Conservation (phyloP, 2,888 invertebrate genomes). For the Ophion obscuratus region DNA sequence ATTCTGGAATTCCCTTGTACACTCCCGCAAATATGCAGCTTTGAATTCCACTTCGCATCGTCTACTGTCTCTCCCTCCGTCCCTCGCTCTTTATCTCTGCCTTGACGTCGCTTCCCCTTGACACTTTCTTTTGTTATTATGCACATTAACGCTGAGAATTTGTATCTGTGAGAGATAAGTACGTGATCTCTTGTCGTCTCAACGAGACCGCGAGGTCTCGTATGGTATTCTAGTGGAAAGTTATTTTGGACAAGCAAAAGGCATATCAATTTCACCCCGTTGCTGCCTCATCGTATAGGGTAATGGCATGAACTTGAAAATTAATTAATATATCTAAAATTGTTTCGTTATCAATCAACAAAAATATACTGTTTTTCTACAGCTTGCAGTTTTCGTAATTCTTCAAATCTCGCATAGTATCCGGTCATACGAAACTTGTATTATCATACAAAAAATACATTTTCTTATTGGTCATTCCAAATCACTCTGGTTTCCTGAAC, state of each 20-base stretch:
- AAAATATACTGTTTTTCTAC: too few relatives aligned
- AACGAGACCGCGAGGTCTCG: conserved; percentile 29
- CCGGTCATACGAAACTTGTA: too few relatives aligned
- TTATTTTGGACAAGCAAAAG: too few relatives aligned
- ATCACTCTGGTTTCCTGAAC: too few relatives aligned
- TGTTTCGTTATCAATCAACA: too few relatives aligned
- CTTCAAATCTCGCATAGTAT: too few relatives aligned
- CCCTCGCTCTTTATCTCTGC: conserved; percentile 2
- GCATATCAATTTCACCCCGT: background rate
- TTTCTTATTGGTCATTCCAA: too few relatives aligned
- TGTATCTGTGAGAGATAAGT: conserved; percentile 31
- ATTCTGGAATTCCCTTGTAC: conserved; percentile 53
- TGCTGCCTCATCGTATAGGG: too few relatives aligned
- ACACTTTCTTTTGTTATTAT: conserved; percentile 9
- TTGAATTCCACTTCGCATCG: conserved; percentile 56
- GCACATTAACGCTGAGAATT: conserved; percentile 25
- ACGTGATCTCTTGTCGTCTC: conserved; percentile 28
- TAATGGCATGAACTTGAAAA: too few relatives aligned
- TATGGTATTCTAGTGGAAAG: background rate
- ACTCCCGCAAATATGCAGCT: conserved; percentile 42
- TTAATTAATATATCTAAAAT: too few relatives aligned
- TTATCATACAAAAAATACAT: too few relatives aligned
- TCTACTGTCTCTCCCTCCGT: conserved; percentile 29
- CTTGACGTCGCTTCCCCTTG: background rate
- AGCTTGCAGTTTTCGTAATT: too few relatives aligned